These are phyloP conservation scores for Trididemnum miniatum DNA, from an alignment of 23 tunicate genomes.

Conservation along the genomic window DNA sequence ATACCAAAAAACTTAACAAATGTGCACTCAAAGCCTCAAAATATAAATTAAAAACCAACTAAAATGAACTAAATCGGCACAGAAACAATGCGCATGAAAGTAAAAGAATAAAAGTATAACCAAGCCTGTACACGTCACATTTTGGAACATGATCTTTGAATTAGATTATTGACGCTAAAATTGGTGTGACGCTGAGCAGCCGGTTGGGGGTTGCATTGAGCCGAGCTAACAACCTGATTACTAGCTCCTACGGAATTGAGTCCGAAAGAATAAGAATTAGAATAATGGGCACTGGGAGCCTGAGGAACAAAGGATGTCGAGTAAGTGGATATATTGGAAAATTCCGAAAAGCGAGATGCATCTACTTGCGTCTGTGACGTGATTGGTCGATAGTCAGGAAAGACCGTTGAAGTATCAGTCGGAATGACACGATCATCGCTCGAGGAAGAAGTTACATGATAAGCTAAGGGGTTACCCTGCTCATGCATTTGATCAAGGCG, in stretches of 20 bases:
- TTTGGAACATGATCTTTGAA: conserved; percentile 66
- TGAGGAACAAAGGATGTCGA: conserved; percentile 15
- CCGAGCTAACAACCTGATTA: conserved; percentile 35
- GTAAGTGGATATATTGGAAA: conserved; percentile 16
- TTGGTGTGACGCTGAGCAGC: conserved; percentile 46
- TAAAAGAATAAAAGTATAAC: too few relatives aligned
- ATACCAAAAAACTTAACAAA: too few relatives aligned
- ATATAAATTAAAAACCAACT: too few relatives aligned
- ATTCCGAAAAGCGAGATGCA: conserved; percentile 20
- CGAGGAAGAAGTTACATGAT: too few relatives aligned
- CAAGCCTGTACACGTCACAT: too few relatives aligned
- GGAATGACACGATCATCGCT: conserved; percentile 15
- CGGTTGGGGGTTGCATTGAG: conserved; percentile 39
- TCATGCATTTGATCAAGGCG: conserved; percentile 14
- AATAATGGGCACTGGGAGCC: conserved; percentile 10
- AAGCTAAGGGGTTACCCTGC: neutral
- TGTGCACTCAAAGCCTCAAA: too few relatives aligned
- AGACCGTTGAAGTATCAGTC: conserved; percentile 38
- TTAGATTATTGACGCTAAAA: conserved; percentile 79
- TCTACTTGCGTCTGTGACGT: conserved; percentile 43
- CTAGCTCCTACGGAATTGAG: conserved; percentile 3
- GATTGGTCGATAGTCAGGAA: conserved; percentile 52
- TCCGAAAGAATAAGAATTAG: conserved; percentile 27
- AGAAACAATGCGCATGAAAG: too few relatives aligned
- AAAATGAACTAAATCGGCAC: too few relatives aligned